A percentile compares a stretch with the other conserved stretches of the same genome.
Conservation (phyloP, 2,113 vertebrate species). For the Phalacrocorax aristotelis region DNA sequence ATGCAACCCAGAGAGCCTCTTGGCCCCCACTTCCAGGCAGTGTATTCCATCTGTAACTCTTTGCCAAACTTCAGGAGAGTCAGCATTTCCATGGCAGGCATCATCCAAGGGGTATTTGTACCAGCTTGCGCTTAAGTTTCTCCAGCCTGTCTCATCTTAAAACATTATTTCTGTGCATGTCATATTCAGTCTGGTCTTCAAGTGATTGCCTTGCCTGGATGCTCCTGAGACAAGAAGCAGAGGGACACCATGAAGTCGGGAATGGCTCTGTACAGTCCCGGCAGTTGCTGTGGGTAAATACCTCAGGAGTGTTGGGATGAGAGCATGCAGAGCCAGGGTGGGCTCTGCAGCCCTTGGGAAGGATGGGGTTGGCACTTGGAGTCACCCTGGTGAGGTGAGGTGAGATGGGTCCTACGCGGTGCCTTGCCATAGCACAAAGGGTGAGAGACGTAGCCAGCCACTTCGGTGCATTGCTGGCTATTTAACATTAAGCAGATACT, state of each 20-base stretch:
- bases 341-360: background rate
- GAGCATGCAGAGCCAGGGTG: background rate
- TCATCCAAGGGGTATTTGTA: background rate
- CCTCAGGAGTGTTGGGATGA: rapidly evolving
- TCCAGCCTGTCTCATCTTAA: background rate
- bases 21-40: background rate
- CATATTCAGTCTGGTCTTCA: background rate
- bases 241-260: background rate
- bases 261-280: background rate
- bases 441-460: background rate
- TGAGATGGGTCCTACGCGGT: background rate
- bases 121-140: background rate
- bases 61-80: constrained; percentile 5
- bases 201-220: background rate
- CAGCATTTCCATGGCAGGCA: background rate
- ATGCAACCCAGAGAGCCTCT: background rate
- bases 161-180: background rate
- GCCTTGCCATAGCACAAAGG: background rate
- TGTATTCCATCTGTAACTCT: background rate
- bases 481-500: background rate
- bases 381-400: background rate
- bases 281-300: background rate
- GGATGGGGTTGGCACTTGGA: background rate
- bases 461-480: background rate
- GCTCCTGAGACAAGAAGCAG: background rate